A percentile compares a stretch with the other conserved stretches of the same genome.
phyloP scores from a whole-genome alignment of 2,797 vertebrate genomes.

The Hyperoplus immaculatus region DNA sequence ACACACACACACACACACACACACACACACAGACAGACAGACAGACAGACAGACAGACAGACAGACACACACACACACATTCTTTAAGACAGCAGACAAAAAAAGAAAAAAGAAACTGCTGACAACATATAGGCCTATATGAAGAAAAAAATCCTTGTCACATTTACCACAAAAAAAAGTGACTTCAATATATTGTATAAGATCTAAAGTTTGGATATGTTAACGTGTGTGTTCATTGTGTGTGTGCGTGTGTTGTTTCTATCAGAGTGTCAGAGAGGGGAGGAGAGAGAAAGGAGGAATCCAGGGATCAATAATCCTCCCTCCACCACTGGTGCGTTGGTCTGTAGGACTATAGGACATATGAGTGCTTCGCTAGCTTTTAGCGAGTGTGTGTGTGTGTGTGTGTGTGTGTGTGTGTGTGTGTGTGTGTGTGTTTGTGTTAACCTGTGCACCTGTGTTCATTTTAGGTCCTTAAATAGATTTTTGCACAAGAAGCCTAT shows the following conservation, averaged over 20 bases:
- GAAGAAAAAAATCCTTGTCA: constrained; percentile 4
- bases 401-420: constrained; percentile 33
- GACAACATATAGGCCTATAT: neutral
- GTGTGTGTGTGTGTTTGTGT: constrained; percentile 36
- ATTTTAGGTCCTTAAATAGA: neutral
- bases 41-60: neutral
- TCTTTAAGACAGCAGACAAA: neutral
- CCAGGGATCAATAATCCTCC: constrained; percentile 75
- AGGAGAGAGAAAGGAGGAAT: constrained; percentile 74
- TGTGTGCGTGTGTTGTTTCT: constrained; percentile 68
- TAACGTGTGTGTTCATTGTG: constrained; percentile 20
- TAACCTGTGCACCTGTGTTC: neutral
- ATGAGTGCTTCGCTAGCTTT: constrained; percentile 16
- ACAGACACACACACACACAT: neutral
- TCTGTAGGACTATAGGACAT: constrained; percentile 40
- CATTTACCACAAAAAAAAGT: constrained; percentile 4
- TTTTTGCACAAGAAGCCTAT: neutral
- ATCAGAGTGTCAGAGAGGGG: constrained; percentile 79
- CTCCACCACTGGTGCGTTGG: constrained; percentile 74
- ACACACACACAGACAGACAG: constrained; percentile 60
- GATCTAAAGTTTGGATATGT: constrained; percentile 33
- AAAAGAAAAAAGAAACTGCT: neutral
- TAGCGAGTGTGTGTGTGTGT: constrained; percentile 25
- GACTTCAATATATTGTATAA: neutral
- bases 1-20: too few species aligned